Percentiles rank a stretch among this genome's conserved stretches.
Evolutionary conservation across 2,797 vertebrate species (phyloP).

Genomic region (Channa striata): DNA sequence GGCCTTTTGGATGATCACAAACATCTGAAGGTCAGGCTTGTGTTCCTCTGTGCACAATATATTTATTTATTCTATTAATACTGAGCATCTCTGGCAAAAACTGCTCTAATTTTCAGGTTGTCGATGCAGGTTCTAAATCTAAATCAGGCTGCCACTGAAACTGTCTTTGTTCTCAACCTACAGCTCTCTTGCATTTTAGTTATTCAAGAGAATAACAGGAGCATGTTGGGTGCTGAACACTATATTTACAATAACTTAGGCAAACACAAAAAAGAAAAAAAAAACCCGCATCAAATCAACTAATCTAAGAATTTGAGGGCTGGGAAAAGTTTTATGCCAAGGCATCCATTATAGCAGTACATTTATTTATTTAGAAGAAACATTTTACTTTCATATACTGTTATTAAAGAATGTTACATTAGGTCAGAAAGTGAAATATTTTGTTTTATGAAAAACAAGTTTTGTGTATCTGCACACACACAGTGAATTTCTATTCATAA

Average conservation of each 20-base stretch:
- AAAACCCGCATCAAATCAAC: background rate
- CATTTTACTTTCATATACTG: background rate
- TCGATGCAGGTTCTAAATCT: too few relatives aligned
- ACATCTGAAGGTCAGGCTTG: too few relatives aligned
- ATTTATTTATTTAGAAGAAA: constrained; percentile 11
- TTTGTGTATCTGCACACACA: constrained; percentile 37
- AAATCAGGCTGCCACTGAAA: too few relatives aligned
- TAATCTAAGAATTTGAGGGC: background rate
- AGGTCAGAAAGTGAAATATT: constrained; percentile 32
- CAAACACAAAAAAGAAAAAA: background rate
- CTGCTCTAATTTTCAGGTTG: too few relatives aligned
- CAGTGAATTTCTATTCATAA: constrained; percentile 72
- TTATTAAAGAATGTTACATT: constrained; percentile 7
- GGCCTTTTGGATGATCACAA: too few relatives aligned
- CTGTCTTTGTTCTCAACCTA: too few relatives aligned
- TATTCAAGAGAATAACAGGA: too few relatives aligned
- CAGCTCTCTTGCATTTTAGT: too few relatives aligned
- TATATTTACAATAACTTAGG: constrained; percentile 6
- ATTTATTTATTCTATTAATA: too few relatives aligned
- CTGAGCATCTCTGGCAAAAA: too few relatives aligned
- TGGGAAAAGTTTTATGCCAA: background rate
- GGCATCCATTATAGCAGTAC: background rate
- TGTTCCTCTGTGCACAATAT: too few relatives aligned
- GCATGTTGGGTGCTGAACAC: too few relatives aligned
- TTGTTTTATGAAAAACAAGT: constrained; percentile 41